Percentiles rank a stretch among this genome's conserved stretches.
Conservation (phyloP, 2,888 invertebrate genomes). For the Muschampia plurimacula region DNA sequence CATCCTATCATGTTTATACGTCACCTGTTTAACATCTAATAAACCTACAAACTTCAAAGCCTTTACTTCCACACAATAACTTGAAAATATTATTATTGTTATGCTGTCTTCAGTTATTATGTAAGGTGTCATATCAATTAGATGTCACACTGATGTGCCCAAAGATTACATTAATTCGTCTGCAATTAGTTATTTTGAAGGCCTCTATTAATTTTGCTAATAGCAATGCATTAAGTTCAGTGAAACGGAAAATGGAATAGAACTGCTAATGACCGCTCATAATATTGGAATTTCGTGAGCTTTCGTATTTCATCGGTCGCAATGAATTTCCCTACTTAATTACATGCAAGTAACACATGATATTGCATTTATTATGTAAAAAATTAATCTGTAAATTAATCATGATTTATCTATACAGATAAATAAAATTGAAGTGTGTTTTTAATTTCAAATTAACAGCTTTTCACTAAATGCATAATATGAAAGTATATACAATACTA, state of each 20-base stretch:
- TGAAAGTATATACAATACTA: no score
- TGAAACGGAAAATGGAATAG: conserved; percentile 36
- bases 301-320: not conserved
- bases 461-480: no score
- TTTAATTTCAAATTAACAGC: no score
- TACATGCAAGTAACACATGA: not conserved
- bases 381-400: no score
- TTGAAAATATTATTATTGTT: no score
- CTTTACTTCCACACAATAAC: no score
- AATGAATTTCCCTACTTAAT: not conserved
- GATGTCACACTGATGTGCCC: conserved; percentile 4
- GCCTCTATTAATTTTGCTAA: conserved; percentile 32
- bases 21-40: no score
- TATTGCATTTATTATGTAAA: not conserved
- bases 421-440: no score
- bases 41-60: no score
- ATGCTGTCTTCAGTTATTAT: not conserved
- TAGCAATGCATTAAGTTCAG: conserved; percentile 34
- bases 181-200: conserved; percentile 33
- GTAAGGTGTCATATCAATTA: conserved; percentile 5
- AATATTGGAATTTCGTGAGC: conserved; percentile 27
- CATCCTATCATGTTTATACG: no score
- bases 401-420: no score
- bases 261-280: conserved; percentile 28
- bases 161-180: conserved; percentile 31